phyloP scores from a whole-genome alignment of 2,888 invertebrate genomes.

The Phortica okadai region DNA sequence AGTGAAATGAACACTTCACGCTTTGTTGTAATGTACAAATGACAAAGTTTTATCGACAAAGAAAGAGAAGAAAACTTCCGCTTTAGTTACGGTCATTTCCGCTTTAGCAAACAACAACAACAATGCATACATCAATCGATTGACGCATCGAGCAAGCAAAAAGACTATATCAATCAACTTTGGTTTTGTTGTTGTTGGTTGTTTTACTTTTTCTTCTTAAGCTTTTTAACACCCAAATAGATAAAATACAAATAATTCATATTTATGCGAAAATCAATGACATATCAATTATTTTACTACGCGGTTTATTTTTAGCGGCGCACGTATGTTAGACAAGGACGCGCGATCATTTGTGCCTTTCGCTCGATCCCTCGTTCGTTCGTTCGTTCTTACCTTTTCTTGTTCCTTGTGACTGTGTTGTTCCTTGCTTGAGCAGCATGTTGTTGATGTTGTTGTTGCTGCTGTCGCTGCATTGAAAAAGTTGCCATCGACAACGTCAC shows the following conservation, averaged over 20 bases:
- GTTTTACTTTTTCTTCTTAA: background rate
- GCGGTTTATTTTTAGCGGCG: no score
- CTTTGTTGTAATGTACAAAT: no score
- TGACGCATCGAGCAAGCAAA: constrained; percentile 42
- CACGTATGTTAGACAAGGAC: no score
- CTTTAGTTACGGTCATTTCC: constrained; percentile 58
- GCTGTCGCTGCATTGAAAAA: constrained; percentile 76
- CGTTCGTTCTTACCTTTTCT: constrained; percentile 33
- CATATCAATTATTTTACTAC: no score
- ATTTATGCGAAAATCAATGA: constrained; percentile 42
- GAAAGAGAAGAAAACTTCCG: constrained; percentile 54
- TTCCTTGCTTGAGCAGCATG: background rate
- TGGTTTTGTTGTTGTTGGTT: constrained; percentile 19
- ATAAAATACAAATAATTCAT: constrained; percentile 46
- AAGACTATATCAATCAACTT: constrained; percentile 16
- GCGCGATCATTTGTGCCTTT: constrained; percentile 30
- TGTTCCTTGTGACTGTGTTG: constrained; percentile 37
- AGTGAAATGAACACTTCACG: constrained; percentile 24
- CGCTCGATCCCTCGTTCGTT: constrained; percentile 37
- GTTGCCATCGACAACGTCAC: constrained; percentile 78
- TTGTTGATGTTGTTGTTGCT: constrained; percentile 34
- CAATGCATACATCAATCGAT: constrained; percentile 19
- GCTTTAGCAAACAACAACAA: constrained; percentile 43
- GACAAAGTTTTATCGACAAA: background rate
- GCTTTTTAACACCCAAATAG: constrained; percentile 20